Percentiles rank a stretch among this genome's conserved stretches.
Conservation (phyloP, 2,888 invertebrate species). For the Serrognathus titanus region DNA sequence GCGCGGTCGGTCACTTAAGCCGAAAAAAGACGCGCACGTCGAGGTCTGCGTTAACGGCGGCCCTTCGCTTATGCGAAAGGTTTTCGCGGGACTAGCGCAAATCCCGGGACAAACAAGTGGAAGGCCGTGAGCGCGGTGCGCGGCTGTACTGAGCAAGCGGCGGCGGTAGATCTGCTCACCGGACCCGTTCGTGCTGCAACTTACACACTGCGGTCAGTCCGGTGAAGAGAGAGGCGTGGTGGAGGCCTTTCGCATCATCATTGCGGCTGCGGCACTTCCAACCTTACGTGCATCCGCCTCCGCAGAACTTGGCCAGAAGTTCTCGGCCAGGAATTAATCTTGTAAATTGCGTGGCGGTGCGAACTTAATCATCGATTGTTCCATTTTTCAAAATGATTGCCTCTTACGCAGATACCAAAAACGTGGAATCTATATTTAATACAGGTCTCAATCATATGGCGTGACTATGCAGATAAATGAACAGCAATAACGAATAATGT, state of each 20-base stretch:
- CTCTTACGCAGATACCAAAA: too few relatives aligned
- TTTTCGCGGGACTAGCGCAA: conserved; percentile 29
- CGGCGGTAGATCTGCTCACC: conserved; percentile 12
- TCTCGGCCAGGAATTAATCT: too few relatives aligned
- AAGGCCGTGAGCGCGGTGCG: conserved; percentile 34
- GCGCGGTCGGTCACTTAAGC: too few relatives aligned
- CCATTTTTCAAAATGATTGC: too few relatives aligned
- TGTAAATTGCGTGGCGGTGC: too few relatives aligned
- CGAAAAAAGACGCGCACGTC: too few relatives aligned
- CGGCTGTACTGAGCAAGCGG: conserved; percentile 30
- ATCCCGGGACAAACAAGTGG: conserved; percentile 33
- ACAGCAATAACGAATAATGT: too few relatives aligned
- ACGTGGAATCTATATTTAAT: too few relatives aligned
- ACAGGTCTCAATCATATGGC: too few relatives aligned
- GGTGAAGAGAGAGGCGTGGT: conserved; percentile 30
- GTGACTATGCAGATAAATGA: too few relatives aligned
- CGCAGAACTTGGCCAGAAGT: too few relatives aligned
- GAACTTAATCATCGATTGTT: too few relatives aligned
- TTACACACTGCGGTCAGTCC: conserved; percentile 32
- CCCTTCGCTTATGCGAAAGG: neutral
- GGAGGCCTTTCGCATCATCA: conserved; percentile 14
- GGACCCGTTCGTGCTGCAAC: conserved; percentile 26
- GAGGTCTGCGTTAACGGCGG: neutral
- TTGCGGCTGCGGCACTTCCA: conserved; percentile 22
- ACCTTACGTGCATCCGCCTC: neutral